Percentiles rank a stretch among this genome's conserved stretches.
Evolutionary conservation across 2,888 invertebrate genomes (phyloP).

Genomic region (Scaptomyza tumidula): DNA sequence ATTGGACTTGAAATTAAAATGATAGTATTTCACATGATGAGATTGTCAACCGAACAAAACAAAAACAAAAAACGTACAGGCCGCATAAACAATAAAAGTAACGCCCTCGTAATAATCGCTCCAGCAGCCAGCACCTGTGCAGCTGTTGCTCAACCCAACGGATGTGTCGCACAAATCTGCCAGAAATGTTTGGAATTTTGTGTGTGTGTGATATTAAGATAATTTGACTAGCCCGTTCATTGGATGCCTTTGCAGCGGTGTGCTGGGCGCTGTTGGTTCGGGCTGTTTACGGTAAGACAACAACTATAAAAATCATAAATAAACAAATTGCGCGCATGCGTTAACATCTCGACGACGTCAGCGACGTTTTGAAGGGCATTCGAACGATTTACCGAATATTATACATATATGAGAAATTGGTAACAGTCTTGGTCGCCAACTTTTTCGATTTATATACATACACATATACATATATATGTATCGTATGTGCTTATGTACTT

Average conservation of each 20-base stretch:
- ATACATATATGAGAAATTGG: constrained; percentile 55
- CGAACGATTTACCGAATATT: constrained; percentile 45
- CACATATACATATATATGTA: constrained; percentile 10
- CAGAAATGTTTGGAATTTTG: constrained; percentile 14
- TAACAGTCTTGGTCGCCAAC: constrained; percentile 34
- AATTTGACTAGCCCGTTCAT: constrained; percentile 46
- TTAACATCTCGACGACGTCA: constrained; percentile 39
- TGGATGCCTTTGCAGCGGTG: constrained; percentile 1
- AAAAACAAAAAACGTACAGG: constrained; percentile 27
- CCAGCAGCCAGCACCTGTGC: constrained; percentile 4
- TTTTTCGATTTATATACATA: constrained; percentile 20
- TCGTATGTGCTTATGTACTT: not conserved
- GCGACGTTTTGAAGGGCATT: constrained; percentile 63
- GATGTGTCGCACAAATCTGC: constrained; percentile 66
- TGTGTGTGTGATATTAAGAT: constrained; percentile 50
- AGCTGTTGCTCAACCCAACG: constrained; percentile 64
- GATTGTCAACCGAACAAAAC: constrained; percentile 56
- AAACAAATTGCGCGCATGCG: constrained; percentile 78
- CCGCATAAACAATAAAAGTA: constrained; percentile 34
- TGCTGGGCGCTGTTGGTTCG: not conserved
- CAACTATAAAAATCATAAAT: constrained; percentile 73
- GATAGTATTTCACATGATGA: constrained; percentile 57
- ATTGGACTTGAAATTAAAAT: constrained; percentile 69
- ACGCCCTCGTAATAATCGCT: constrained; percentile 21
- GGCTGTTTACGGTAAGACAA: constrained; percentile 60